Conservation (phyloP, 1,140 invertebrate species). For the Zophobas atratus region DNA sequence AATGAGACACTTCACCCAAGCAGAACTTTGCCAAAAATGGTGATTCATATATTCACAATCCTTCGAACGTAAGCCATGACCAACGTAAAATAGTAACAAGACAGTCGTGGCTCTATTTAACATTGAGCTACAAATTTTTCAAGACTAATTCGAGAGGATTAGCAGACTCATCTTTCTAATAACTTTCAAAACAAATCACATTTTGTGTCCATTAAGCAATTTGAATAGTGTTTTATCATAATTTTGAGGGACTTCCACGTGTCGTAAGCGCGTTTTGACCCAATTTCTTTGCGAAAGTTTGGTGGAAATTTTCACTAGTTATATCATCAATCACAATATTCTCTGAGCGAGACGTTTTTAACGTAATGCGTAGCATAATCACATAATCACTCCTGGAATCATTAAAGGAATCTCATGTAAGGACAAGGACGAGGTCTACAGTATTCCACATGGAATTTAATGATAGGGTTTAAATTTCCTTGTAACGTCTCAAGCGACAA, state of each 20-base stretch:
- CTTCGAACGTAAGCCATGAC: too few relatives aligned
- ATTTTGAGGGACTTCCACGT: conserved; percentile 12
- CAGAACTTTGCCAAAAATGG: conserved; percentile 19
- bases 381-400: conserved; percentile 10
- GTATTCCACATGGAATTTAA: too few relatives aligned
- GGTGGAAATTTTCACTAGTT: conserved; percentile 29
- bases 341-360: conserved; percentile 4
- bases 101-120: background rate
- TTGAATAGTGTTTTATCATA: conserved; percentile 18
- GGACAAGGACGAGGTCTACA: conserved; percentile 3
- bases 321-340: conserved; percentile 29
- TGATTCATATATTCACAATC: background rate
- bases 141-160: conserved; percentile 1
- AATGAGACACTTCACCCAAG: background rate
- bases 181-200: conserved; percentile 21
- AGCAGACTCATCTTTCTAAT: background rate
- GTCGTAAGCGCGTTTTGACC: conserved; percentile 1
- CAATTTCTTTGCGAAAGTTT: conserved; percentile 13
- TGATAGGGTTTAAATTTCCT: too few relatives aligned
- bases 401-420: background rate
- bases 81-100: background rate
- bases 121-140: conserved; percentile 1
- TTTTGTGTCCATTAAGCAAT: conserved; percentile 19
- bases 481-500: too few relatives aligned
- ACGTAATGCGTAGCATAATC: background rate